Evolutionary conservation across 2,888 invertebrate genomes (phyloP), one percentile per base, ranked within the genome.

Genomic region (Busseola fusca): DNA sequence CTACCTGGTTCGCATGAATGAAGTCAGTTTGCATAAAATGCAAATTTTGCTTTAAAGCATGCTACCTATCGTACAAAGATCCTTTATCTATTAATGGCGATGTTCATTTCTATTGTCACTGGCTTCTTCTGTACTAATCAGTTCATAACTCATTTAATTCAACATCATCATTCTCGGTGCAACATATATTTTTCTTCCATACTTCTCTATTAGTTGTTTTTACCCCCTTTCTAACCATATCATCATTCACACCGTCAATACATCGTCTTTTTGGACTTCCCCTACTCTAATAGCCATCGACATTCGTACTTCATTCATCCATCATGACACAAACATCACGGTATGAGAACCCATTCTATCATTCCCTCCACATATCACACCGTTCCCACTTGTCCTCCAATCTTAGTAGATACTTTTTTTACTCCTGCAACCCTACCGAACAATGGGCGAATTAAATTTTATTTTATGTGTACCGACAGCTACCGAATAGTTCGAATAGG

Each of bases 381-480:
- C 45, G 70, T 48, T 63, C 25, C 52, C 58, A 77, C 66, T 68
- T 69, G 42, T 72, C 70, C 60, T 74, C 57, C 64, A 63, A 63
- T 67, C 62, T 57, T 58, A 76, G 37, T 80, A n/a, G n/a, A n/a
- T n/a, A 5, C 76, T 79, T 85, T 84, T 79, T 83, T 78, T 81
- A 71, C 74, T 70, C 69, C 72, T 57, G 74, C 78, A 83, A 81
- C 83, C 82, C 86, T 74, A 75, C 83, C 80, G 89, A 88, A 93
- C 93, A 94, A 94, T 92, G 89, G 91, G 84, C 87, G 86, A 92
- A 93, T 94, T 93, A 93, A 93, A 93, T 92, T 94, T 94, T 93
- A 94, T 94, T 93, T 90, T 89, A 90, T 89, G 88, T 87, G 84
- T 86, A 85, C 88, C 89, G 91, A 86, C 87, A 86, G 92, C 93